Evolutionary conservation across 2,113 vertebrate species (phyloP).

Genomic region (Lepus europaeus): DNA sequence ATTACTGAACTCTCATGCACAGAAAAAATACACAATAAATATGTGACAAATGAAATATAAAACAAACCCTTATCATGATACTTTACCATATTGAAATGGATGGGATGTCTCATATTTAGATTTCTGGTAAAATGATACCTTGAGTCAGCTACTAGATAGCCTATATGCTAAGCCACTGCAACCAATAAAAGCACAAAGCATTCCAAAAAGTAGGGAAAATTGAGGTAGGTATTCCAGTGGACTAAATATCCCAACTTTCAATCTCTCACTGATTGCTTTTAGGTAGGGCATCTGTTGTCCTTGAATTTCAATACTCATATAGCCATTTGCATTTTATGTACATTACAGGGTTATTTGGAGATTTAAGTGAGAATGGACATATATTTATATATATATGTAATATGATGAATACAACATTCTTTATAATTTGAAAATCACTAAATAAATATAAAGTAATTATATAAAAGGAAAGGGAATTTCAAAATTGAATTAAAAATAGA

Average conservation of each 20-base stretch:
- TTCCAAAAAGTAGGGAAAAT: constrained; percentile 28
- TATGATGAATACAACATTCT: neutral
- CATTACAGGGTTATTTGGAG: neutral
- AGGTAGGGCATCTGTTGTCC: neutral
- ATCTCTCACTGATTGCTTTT: neutral
- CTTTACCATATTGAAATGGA: neutral
- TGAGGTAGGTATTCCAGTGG: neutral
- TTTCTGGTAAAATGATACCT: neutral
- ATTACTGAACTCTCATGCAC: neutral
- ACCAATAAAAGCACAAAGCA: neutral
- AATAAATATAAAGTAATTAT: neutral
- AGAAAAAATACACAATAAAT: neutral
- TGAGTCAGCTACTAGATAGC: neutral
- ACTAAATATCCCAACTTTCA: neutral
- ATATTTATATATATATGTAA: too few species aligned
- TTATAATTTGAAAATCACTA: neutral
- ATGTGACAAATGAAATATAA: constrained; percentile 23
- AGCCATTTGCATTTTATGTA: neutral
- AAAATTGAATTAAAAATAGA: too few species aligned
- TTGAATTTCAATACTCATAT: neutral
- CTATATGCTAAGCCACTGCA: neutral
- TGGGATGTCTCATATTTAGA: neutral
- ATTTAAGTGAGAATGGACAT: neutral
- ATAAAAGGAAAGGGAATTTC: neutral
- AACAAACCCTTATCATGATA: neutral